Conservation (phyloP, 2,888 invertebrate species). For the Stegophylla sp. region DNA sequence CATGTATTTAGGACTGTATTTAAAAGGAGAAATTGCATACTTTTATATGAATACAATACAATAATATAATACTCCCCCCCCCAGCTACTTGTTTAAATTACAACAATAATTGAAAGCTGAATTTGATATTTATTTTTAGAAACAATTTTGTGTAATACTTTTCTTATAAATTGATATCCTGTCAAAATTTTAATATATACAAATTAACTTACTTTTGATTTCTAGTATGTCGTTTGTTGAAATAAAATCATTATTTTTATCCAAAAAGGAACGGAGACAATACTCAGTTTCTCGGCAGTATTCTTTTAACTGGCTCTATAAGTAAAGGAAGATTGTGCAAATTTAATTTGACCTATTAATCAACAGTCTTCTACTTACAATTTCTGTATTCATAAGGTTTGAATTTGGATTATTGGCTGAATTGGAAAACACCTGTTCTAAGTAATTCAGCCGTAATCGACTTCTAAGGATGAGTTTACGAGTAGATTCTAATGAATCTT, state of each 20-base stretch:
- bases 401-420: slow-evolving; percentile 65
- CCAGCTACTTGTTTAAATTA: too few species aligned
- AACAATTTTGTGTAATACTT: background rate
- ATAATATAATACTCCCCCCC: too few species aligned
- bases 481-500: slow-evolving; percentile 68
- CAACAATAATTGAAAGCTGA: too few species aligned
- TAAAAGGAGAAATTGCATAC: too few species aligned
- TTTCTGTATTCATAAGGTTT: slow-evolving; percentile 62
- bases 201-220: slow-evolving; percentile 36
- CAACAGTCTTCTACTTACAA: slow-evolving; percentile 62
- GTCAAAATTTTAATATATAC: background rate
- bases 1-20: too few species aligned
- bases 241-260: slow-evolving; percentile 63
- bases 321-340: slow-evolving; percentile 60
- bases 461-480: slow-evolving; percentile 73
- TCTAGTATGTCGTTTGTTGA: slow-evolving; percentile 38
- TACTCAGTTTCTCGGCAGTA: slow-evolving; percentile 87
- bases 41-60: too few species aligned
- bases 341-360: slow-evolving; percentile 51
- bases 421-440: slow-evolving; percentile 70
- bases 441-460: slow-evolving; percentile 70
- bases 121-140: background rate
- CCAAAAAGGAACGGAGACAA: slow-evolving; percentile 76
- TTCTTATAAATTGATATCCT: slow-evolving; percentile 4
- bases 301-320: slow-evolving; percentile 82